Conservation (phyloP, 2,113 vertebrate species). For the Amazona vittata region DNA sequence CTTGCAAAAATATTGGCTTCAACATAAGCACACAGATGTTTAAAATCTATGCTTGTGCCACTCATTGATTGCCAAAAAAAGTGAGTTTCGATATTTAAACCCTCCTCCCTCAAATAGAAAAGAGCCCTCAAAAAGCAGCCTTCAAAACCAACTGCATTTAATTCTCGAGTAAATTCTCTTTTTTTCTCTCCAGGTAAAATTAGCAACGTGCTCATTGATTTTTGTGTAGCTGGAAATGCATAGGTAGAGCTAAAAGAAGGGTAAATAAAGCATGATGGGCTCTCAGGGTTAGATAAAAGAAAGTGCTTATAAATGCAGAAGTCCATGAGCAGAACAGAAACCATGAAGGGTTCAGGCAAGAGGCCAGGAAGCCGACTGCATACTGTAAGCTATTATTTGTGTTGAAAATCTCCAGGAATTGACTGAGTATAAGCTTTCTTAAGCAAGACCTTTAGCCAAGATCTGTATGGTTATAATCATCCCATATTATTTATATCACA, state of each 20-base stretch:
- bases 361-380: background rate
- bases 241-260: constrained; percentile 27
- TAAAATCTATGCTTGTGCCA: background rate
- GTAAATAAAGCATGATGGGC: constrained; percentile 54
- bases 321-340: background rate
- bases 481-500: background rate
- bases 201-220: background rate
- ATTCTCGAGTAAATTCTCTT: background rate
- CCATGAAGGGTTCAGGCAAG: constrained; percentile 3
- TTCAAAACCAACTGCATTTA: background rate
- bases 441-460: background rate
- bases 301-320: constrained; percentile 52
- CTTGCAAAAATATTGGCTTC: background rate
- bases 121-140: background rate
- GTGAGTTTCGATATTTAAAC: background rate
- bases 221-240: background rate
- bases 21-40: background rate
- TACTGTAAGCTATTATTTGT: background rate
- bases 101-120: background rate
- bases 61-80: background rate
- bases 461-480: background rate
- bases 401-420: background rate
- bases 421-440: background rate
- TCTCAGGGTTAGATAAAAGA: constrained; percentile 11
- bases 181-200: constrained; percentile 21